Percentiles rank a stretch among this genome's conserved stretches.
These are phyloP conservation scores for Amphiduros pacificus DNA, from an alignment of 2,888 invertebrate genomes.

Conservation along the genomic window DNA sequence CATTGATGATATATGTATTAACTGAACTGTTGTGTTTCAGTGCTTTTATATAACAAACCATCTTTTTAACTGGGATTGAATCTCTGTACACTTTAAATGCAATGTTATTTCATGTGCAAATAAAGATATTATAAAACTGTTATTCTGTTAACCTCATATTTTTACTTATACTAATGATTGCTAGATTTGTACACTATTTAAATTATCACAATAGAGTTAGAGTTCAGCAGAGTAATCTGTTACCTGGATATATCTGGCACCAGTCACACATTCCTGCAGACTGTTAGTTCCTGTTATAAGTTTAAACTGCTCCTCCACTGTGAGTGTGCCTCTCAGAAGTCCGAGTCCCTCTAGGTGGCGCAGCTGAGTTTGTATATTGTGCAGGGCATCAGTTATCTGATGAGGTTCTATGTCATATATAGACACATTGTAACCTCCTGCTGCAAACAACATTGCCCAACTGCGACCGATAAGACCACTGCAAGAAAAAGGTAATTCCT, in stretches of 20 bases:
- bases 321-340: conserved; percentile 74
- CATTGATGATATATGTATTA: no score
- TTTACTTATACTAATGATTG: no score
- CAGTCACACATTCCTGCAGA: conserved; percentile 73
- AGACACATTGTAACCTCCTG: conserved; percentile 83
- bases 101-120: no score
- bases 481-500: no score
- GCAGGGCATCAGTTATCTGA: conserved; percentile 60
- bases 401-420: conserved; percentile 71
- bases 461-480: conserved; percentile 95
- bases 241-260: conserved; percentile 72
- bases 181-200: no score
- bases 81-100: no score
- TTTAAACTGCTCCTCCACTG: conserved; percentile 73
- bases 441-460: conserved; percentile 95
- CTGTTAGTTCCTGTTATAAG: conserved; percentile 76
- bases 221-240: background rate
- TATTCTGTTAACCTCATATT: no score
- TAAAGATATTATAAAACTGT: no score
- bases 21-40: no score
- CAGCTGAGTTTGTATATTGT: conserved; percentile 71
- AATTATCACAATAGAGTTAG: background rate
- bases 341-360: conserved; percentile 58
- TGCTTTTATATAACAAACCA: no score
- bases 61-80: no score